Conservation (phyloP, 2,797 vertebrate species). For the Melanotaenia boesemani region DNA sequence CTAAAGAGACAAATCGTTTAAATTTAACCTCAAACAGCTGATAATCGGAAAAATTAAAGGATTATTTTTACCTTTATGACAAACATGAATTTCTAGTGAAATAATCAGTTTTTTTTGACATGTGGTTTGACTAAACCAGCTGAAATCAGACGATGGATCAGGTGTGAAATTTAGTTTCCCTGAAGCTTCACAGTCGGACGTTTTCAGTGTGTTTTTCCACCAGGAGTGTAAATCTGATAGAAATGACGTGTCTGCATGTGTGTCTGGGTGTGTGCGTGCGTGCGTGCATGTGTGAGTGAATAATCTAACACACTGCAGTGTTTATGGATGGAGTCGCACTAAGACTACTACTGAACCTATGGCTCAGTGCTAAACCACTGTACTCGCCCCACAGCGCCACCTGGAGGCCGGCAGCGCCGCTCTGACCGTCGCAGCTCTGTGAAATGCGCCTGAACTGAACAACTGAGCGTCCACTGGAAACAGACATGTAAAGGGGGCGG, state of each 20-base stretch:
- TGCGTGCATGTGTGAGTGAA: neutral
- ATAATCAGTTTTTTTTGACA: too few relatives aligned
- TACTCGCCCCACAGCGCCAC: conserved; percentile 27
- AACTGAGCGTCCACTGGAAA: neutral
- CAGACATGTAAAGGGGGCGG: neutral
- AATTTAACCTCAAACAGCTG: too few relatives aligned
- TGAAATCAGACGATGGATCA: too few relatives aligned
- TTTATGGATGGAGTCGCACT: conserved; percentile 4
- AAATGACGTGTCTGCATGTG: neutral
- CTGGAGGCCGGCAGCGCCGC: conserved; percentile 1
- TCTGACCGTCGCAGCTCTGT: neutral
- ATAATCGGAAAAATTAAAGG: too few relatives aligned
- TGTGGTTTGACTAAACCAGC: too few relatives aligned
- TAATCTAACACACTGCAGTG: conserved; percentile 12
- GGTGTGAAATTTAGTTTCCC: too few relatives aligned
- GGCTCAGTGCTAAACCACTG: conserved; percentile 37
- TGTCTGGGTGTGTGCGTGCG: too few relatives aligned
- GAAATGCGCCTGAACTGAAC: neutral
- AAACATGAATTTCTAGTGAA: too few relatives aligned
- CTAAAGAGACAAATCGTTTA: too few relatives aligned
- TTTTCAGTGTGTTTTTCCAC: conserved; percentile 3
- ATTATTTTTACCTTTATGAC: too few relatives aligned
- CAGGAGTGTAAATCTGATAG: conserved; percentile 5
- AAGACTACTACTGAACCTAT: conserved; percentile 51
- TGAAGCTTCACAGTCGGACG: neutral